Evolutionary conservation across 2,797 vertebrate genomes (phyloP), one percentile per base, ranked within the genome.

Genomic region (Alcedo quadribrachys): DNA sequence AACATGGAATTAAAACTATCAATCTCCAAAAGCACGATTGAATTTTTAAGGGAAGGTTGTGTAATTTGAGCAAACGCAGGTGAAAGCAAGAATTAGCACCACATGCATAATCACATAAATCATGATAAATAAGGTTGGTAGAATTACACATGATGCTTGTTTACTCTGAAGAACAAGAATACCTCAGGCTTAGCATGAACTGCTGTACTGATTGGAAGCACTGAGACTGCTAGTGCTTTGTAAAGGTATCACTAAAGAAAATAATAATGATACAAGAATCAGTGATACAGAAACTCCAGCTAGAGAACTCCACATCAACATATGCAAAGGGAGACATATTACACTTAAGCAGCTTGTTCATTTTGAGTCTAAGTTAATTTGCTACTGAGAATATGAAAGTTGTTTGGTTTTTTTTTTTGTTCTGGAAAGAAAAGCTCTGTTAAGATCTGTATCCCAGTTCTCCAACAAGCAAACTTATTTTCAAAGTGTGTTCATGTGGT

Each of bases 351-450:
- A 96, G 93, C 84, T 90, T 90, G 66, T 93, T 96, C 90, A 90
- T 94, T 96, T 83, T 87, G 83, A 75, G 86, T 96, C 88, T 94
- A 92, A 89, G 93, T 62, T 95, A 93, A 94, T 96, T 92, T 92
- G 91, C 90, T 85, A 89, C 92, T 63, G 87, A 82, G 94, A 96
- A 92, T 92, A 87, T 91, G 91, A 92, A 90, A 68, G 87, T 81
- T 71, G 37, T 40, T 40, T 14, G n/a, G 37, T 15, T 40, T 40
- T 37, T 37, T 40, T 40, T 40, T 15, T 15, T 77, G 77, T 7
- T 16, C 83, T 85, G 85, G 78, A 92, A 83, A 93, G 83, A 93
- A 90, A 92, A 89, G 69, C 81, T 92, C 81, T 88, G 91, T 80
- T 94, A 91, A 90, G 83, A 48, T 63, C 85, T 69, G 65, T 50